Evolutionary conservation across 2,113 vertebrate genomes (phyloP), one percentile per base, ranked within the genome.

Genomic region (Acrocephalus kingi): DNA sequence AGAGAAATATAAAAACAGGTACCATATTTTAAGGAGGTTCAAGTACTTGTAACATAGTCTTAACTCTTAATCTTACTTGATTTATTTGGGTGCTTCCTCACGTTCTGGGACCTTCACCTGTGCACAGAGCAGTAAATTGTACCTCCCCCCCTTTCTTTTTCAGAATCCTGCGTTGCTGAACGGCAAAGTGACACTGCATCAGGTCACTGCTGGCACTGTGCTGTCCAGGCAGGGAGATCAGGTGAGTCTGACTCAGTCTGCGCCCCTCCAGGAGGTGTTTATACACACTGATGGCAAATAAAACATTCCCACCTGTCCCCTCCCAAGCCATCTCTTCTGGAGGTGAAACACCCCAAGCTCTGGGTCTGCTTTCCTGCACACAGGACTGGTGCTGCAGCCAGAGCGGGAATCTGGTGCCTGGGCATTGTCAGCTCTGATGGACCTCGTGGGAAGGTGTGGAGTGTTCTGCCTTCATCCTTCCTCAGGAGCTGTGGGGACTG

Each of bases 211-310:
- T 12, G 99, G 99, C 64, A 98, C 98, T 2, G 95, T 99, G 62
- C 98, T 99, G 24, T 99, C 98, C 1, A 98, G 97, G 55, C 99
- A 99, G 82, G 99, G 99, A 52, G 99, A 99, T 91, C 99, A 99
- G 99, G 99, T 99, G 63, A 98, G 98, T 78, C 24, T 69, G 86
- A 6, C 58, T 67, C 12, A 7, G 15, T 8, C 35, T 78, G 39
- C 80, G 37, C 7, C 35, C 10, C 15, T 33, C 43, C 5, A 0
- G 5, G 59, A n/a, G 10, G 6, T 43, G 30, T 59, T 92, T 21
- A 3, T 20, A 4, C 17, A n/a, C 15, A 2, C 1, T 13, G 30
- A 41, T 48, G 28, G 49, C 28, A 31, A 62, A 49, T 16, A 2
- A 66, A 63, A 31, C 10, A 30, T 21, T 25, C 17, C 21, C 49